Base-by-base conservation (phyloP, 2,888 invertebrate species). In the Parelbella ahira region DNA sequence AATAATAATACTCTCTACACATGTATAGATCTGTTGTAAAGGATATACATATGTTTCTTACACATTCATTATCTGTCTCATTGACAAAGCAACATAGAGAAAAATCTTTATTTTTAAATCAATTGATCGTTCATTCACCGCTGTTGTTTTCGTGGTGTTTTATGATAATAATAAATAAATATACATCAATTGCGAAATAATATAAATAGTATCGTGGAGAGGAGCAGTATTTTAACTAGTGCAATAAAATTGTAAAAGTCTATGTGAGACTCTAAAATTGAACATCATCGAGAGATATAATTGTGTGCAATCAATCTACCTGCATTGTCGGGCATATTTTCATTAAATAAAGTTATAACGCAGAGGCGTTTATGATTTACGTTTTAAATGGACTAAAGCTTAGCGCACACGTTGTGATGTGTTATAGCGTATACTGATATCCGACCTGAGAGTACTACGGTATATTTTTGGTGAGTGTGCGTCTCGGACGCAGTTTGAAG, bases 121-220 rank as follows among this genome's bases (percentile, higher is more conserved):
- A 81, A 66, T 66, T 65, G 83, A 83, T 84, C 83, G 83, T 86
- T 87, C 86, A 86, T 83, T 84, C 86, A 87, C 86, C 84, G 83
- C 84, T 78, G 82, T 79, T 83, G 81, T 84, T 84, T 84, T 84
- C 79, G 82, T 73, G 80, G 84, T 83, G 78, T 78, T 71, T 79
- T 80, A 74, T 74, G 78, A 72, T 74, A 72, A 75, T 78, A 70
- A 79, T 77, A 82, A 79, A 79, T 80, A 81, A 83, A 78, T 76
- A 75, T 67, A 74, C 63, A 66, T 71, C 69, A 69, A 78, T 66
- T 75, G 68, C 74, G 73, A 75, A 71, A 63, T 69, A 62, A 52
- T 55, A 59, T 52, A 62, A 61, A 67, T 63, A 65, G 56, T 61
- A 70, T 65, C 65, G 65, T 66, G 64, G 68, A 66, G 68, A 64